phyloP scores from a whole-genome alignment of 2,113 vertebrate genomes.

The Haemorhous mexicanus region DNA sequence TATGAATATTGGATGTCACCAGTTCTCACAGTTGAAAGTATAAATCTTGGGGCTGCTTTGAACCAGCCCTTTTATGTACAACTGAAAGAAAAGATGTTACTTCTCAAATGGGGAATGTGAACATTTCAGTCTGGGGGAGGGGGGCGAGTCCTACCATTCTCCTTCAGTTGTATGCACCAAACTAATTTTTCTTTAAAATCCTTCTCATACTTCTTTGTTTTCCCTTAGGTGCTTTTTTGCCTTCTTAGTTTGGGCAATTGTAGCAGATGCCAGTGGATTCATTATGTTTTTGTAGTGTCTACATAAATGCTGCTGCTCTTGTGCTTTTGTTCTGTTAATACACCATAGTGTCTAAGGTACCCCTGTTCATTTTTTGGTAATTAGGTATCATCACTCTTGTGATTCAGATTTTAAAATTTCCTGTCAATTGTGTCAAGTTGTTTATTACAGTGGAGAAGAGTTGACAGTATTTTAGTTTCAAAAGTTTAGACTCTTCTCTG shows the following conservation, averaged over 20 bases:
- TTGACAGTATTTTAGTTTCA: not conserved
- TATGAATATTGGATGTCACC: not conserved
- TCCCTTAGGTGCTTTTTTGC: not conserved
- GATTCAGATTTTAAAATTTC: not conserved
- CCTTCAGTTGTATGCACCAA: not conserved
- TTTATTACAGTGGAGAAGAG: not conserved
- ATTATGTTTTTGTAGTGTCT: not conserved
- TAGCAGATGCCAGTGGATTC: not conserved
- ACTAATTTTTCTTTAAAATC: not conserved
- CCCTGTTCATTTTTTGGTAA: not conserved
- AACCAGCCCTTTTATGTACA: not conserved
- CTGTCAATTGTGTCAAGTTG: not conserved
- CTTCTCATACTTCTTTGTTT: not conserved
- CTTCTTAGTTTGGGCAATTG: not conserved
- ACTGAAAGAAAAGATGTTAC: not conserved
- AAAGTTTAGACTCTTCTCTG: not conserved
- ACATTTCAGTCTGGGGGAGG: not conserved
- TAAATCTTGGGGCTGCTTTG: not conserved
- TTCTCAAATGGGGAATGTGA: not conserved
- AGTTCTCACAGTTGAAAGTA: not conserved
- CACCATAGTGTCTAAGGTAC: not conserved
- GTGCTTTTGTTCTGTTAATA: not conserved
- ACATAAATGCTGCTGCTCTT: not conserved
- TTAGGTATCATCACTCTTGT: not conserved
- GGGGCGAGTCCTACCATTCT: rapidly evolving